Conservation (phyloP, 2,888 invertebrate genomes). For the Cartodere bifasciata region DNA sequence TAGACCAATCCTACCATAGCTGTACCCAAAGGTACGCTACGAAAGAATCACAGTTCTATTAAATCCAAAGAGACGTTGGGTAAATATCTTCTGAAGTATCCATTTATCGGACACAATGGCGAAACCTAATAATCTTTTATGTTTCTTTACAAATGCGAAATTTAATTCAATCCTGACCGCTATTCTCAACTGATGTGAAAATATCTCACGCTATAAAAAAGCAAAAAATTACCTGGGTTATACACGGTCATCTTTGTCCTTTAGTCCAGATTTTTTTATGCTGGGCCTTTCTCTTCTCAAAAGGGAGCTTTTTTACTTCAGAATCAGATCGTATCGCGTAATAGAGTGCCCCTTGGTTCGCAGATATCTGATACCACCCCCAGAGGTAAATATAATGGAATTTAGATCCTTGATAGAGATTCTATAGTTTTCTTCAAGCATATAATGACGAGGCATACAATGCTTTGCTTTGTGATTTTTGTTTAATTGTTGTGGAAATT, state of each 20-base stretch:
- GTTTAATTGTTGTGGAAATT: slow-evolving; percentile 20
- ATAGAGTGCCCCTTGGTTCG: slow-evolving; percentile 20
- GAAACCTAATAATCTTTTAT: slow-evolving; percentile 11
- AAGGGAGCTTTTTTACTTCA: slow-evolving; percentile 9
- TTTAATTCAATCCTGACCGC: slow-evolving; percentile 23
- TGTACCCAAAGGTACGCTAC: too few species aligned
- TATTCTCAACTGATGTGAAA: slow-evolving; percentile 19
- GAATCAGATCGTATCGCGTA: slow-evolving; percentile 20
- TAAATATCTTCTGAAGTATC: too few species aligned
- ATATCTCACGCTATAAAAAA: slow-evolving; percentile 26
- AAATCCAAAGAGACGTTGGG: too few species aligned
- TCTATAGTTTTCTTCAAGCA: slow-evolving; percentile 24
- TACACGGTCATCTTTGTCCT: slow-evolving; percentile 25
- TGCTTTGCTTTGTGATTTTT: slow-evolving; percentile 17
- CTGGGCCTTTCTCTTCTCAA: too few species aligned
- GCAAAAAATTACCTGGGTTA: slow-evolving; percentile 22
- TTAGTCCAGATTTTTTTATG: slow-evolving; percentile 26
- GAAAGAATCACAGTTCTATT: too few species aligned
- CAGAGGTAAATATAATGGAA: slow-evolving; percentile 23
- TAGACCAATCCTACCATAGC: too few species aligned
- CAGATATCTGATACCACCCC: slow-evolving; percentile 26
- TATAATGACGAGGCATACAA: slow-evolving; percentile 22
- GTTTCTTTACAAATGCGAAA: slow-evolving; percentile 20
- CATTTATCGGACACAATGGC: too few species aligned
- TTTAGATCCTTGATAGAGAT: slow-evolving; percentile 23